Evolutionary conservation across 2,113 vertebrate species (phyloP).

Genomic region (Regulus satrapa): DNA sequence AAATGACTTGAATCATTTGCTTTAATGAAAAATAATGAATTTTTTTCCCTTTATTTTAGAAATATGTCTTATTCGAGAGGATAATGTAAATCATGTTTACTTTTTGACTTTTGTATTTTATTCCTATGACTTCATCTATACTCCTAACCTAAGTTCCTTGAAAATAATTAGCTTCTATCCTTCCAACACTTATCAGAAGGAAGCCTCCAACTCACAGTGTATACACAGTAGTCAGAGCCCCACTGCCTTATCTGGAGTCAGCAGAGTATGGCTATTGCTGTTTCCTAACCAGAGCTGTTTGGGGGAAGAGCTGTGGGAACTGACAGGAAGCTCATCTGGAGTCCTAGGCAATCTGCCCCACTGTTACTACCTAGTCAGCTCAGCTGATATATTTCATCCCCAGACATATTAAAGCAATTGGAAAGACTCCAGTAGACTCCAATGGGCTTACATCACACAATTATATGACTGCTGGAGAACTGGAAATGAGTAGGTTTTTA

Average conservation of each 20-base stretch:
- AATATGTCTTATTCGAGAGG: background rate
- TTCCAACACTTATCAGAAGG: background rate
- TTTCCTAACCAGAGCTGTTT: background rate
- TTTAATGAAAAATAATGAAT: background rate
- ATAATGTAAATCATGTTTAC: fast-evolving
- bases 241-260: background rate
- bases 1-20: background rate
- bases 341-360: background rate
- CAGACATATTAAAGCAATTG: background rate
- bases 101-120: background rate
- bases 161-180: background rate
- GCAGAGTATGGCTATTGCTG: background rate
- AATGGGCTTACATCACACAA: background rate
- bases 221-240: background rate
- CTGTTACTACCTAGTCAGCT: background rate
- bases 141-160: background rate
- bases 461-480: background rate
- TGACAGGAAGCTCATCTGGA: background rate
- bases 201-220: background rate
- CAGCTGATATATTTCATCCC: background rate
- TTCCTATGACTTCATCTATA: background rate
- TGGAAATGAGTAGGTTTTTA: slow-evolving; percentile 4
- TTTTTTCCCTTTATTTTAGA: background rate
- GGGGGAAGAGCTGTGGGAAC: background rate
- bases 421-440: slow-evolving; percentile 24